Conservation (phyloP, 1,140 invertebrate genomes). For the Atopsyche davidsoni region DNA sequence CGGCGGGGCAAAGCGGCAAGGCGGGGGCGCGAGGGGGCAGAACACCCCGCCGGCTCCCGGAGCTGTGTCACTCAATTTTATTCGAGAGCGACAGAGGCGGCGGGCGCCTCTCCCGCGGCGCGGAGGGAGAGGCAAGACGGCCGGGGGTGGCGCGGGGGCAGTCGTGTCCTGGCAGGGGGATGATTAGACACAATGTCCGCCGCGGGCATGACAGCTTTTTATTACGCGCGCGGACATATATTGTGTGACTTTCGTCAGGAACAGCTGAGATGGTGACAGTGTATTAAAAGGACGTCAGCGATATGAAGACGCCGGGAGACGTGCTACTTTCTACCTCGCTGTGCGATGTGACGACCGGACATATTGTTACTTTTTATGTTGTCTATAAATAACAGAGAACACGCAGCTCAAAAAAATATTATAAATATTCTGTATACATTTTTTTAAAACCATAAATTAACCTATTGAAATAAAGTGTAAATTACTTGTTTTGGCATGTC, state of each 20-base stretch:
- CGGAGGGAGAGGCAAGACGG: not conserved
- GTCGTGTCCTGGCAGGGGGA: constrained; percentile 18
- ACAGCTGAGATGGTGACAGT: constrained; percentile 30
- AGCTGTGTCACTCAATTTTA: constrained; percentile 30
- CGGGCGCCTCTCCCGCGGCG: constrained; percentile 1
- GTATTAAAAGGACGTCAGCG: constrained; percentile 30
- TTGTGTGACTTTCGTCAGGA: constrained; percentile 30
- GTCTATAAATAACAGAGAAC: too few relatives aligned
- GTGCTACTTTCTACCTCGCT: too few relatives aligned
- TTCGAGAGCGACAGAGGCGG: constrained; percentile 27
- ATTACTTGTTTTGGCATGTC: too few relatives aligned
- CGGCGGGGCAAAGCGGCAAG: not conserved
- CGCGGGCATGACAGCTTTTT: constrained; percentile 28
- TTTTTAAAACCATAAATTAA: too few relatives aligned
- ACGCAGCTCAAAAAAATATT: too few relatives aligned
- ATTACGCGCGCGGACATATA: constrained; percentile 27
- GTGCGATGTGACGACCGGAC: too few relatives aligned
- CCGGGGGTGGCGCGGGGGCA: not conserved
- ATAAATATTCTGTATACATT: too few relatives aligned
- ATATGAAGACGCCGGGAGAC: too few relatives aligned
- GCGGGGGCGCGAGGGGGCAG: not conserved
- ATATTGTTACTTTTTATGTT: too few relatives aligned
- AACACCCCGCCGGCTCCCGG: constrained; percentile 1
- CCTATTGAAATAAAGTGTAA: too few relatives aligned
- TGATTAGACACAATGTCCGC: constrained; percentile 31